Base-by-base conservation (phyloP, 1,140 invertebrate species). In the Macrobrachium rosenbergii region DNA sequence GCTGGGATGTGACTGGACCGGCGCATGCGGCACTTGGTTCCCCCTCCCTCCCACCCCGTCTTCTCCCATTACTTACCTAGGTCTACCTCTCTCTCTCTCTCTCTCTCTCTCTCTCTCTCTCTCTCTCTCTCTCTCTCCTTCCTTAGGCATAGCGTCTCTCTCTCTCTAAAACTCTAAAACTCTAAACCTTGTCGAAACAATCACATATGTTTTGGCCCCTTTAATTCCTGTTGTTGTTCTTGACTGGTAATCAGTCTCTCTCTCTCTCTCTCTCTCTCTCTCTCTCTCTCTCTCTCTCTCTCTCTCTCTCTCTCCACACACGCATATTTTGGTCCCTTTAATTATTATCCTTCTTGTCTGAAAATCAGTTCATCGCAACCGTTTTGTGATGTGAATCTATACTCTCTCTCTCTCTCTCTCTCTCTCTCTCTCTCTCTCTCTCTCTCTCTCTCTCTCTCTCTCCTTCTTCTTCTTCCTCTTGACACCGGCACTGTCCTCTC, bases 271-370 rank as follows among this genome's bases (percentile, higher is more conserved):
- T 59, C 52, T 79, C 77, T 79, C 77, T 79, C 77, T 79, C 52
- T 79, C 77, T 79, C 77, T 79, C 77, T 79, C 77, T 79, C 77
- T 62, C 77, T 79, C 77, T 79, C 77, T 79, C 77, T 62, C 77
- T 79, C 77, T 79, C 77, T 79, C 77, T 62, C 77, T 79, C 28
- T 37, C 28, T n/a, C n/a, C n/a, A n/a, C n/a, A n/a, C n/a, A n/a
- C n/a, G n/a, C n/a, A n/a, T n/a, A n/a, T n/a, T n/a, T n/a, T n/a
- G n/a, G n/a, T n/a, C n/a, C n/a, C n/a, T n/a, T n/a, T n/a, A n/a
- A n/a, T n/a, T n/a, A n/a, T n/a, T n/a, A n/a, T n/a, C n/a, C n/a
- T n/a, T n/a, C n/a, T n/a, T n/a, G n/a, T n/a, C n/a, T n/a, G n/a
- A n/a, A n/a, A n/a, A n/a, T n/a, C n/a, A n/a, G n/a, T n/a, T n/a